Evolutionary conservation across 2,113 vertebrate species (phyloP).

Genomic region (Eptesicus fuscus): DNA sequence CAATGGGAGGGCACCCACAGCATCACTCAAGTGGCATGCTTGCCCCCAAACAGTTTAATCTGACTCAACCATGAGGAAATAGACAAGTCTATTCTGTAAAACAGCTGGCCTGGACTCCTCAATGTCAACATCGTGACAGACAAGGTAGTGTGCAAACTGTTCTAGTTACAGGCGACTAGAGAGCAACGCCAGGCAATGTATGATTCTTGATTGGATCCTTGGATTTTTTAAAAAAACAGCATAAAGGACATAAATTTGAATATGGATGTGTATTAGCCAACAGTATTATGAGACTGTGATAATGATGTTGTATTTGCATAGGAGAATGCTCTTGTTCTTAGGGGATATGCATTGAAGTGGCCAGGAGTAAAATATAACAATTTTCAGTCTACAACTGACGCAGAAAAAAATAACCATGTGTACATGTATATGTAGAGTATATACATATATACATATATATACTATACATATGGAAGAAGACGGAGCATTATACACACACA

Average conservation of each 20-base stretch:
- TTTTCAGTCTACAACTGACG: neutral
- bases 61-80: neutral
- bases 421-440: neutral
- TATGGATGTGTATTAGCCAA: neutral
- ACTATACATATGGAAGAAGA: neutral
- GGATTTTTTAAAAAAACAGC: neutral
- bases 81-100: neutral
- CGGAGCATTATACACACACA: neutral
- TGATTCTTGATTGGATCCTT: conserved; percentile 13
- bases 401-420: neutral
- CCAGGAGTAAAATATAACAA: neutral
- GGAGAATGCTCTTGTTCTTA: neutral
- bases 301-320: neutral
- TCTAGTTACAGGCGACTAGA: neutral
- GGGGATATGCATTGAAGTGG: neutral
- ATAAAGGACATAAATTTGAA: neutral
- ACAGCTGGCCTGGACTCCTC: neutral
- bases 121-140: neutral
- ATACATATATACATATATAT: too few species aligned
- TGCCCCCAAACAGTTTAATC: neutral
- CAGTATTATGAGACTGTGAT: neutral
- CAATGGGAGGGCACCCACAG: neutral
- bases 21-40: neutral
- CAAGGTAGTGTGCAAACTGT: neutral
- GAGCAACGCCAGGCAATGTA: neutral